Base-by-base conservation (phyloP, 2,113 vertebrate species). In the Eubucco bourcierii region DNA sequence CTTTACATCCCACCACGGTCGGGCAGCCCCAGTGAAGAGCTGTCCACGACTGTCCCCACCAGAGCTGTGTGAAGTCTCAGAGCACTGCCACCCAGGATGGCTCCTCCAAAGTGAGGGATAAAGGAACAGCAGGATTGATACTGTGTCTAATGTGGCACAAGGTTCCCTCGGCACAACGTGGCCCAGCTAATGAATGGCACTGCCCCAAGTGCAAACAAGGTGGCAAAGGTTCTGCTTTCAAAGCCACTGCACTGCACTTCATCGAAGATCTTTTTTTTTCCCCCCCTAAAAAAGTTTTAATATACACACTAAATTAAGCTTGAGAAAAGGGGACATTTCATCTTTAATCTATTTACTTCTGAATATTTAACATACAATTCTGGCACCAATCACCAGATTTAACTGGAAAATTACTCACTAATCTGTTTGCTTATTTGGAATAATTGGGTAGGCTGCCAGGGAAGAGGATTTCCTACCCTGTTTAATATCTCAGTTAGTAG, bases 401-500 rank as follows among this genome's bases (percentile, higher is more conserved):
- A 98, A 98, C 98, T 98, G 98, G 98, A 98, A 99, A 99, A 99
- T 98, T 98, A 99, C 98, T 99, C 98, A 98, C 98, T 99, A 99
- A 99, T 99, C 99, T 99, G 98, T 99, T 99, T 99, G 98, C 98
- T 99, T 99, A 99, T 99, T 99, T 99, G 98, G 98, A 99, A 98
- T 99, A 99, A 99, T 99, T 99, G 99, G 99, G 99, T 99, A 98
- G 98, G 98, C 98, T 99, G 99, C 99, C 98, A 98, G 98, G 98
- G 96, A 98, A 97, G 97, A 99, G 98, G 99, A 99, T 99, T 99
- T 98, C 99, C 98, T 99, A 98, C 98, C 98, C 98, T 98, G 98
- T 98, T 98, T 98, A 99, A 99, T 99, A 99, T 99, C 98, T 99
- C 98, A 98, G 98, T 98, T 98, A 99, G 98, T 98, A 99, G 99